Conservation (phyloP, 2,888 invertebrate species). For the Eristalinus aeneus region DNA sequence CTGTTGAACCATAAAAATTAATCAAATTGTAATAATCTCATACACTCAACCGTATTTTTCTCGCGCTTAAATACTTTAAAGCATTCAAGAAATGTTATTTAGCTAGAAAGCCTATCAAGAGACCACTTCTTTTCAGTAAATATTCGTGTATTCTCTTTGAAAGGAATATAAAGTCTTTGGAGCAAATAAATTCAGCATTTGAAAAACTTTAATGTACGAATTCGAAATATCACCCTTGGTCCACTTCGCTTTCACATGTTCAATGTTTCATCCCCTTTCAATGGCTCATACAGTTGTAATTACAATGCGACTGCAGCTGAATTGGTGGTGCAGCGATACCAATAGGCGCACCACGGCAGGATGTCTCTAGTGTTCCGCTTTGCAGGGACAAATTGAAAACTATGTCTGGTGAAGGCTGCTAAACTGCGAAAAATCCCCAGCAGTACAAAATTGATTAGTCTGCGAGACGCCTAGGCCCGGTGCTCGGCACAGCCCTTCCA, state of each 20-base stretch:
- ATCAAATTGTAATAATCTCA: too few relatives aligned
- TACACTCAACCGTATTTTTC: too few relatives aligned
- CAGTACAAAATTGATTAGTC: conserved; percentile 56
- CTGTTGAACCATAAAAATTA: too few relatives aligned
- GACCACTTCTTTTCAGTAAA: too few relatives aligned
- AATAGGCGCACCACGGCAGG: conserved; percentile 10
- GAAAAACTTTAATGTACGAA: neutral
- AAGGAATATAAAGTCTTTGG: too few relatives aligned
- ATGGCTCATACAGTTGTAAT: conserved; percentile 52
- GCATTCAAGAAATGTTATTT: too few relatives aligned
- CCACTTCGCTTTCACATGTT: neutral
- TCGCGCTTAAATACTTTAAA: too few relatives aligned
- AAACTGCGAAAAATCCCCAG: conserved; percentile 47
- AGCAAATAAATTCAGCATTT: conserved; percentile 37
- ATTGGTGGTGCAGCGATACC: conserved; percentile 7
- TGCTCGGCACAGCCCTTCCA: neutral
- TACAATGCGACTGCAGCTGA: conserved; percentile 42
- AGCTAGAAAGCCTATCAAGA: too few relatives aligned
- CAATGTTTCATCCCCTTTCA: conserved; percentile 62
- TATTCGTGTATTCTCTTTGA: too few relatives aligned
- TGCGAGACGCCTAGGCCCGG: neutral
- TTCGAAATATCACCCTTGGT: neutral
- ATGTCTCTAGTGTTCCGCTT: neutral
- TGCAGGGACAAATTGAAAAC: conserved; percentile 38
- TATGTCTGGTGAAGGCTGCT: conserved; percentile 23